Evolutionary conservation across 2,113 vertebrate genomes (phyloP).

Genomic region (Sturnus vulgaris): DNA sequence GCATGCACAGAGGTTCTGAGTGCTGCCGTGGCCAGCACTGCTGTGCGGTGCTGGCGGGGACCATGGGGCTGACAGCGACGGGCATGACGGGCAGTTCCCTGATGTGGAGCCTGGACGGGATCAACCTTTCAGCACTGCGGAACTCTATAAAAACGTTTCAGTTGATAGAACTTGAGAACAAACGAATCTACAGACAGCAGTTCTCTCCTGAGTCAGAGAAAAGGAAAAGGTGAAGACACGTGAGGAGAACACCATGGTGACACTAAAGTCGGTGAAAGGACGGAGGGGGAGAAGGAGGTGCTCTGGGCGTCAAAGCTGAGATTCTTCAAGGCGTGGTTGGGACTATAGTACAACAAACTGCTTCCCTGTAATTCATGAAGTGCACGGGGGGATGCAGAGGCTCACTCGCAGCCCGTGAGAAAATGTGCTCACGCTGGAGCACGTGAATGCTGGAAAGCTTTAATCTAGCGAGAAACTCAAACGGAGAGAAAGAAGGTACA

Average conservation of each 20-base stretch:
- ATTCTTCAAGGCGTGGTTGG: not conserved
- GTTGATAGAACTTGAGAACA: not conserved
- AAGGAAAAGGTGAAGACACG: not conserved
- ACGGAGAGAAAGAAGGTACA: not conserved
- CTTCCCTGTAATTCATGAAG: not conserved
- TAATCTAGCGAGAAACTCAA: not conserved
- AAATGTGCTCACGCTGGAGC: not conserved
- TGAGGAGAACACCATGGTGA: not conserved
- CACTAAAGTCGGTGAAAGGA: not conserved
- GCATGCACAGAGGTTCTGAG: no score
- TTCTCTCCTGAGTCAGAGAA: not conserved
- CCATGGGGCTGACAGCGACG: not conserved
- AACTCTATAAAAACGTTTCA: not conserved
- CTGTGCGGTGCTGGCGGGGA: no score
- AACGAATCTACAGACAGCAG: not conserved
- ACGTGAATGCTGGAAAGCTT: not conserved
- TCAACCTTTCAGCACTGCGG: not conserved
- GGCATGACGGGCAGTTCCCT: not conserved
- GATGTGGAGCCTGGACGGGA: not conserved
- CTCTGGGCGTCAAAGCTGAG: rapidly evolving
- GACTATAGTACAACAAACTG: not conserved
- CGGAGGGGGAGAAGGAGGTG: not conserved
- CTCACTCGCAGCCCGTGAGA: no score
- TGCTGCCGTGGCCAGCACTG: no score
- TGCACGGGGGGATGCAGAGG: not conserved